These are phyloP conservation scores for Sinopyrophorus schimmeli DNA, from an alignment of 2,888 invertebrate species.

Conservation along the genomic window DNA sequence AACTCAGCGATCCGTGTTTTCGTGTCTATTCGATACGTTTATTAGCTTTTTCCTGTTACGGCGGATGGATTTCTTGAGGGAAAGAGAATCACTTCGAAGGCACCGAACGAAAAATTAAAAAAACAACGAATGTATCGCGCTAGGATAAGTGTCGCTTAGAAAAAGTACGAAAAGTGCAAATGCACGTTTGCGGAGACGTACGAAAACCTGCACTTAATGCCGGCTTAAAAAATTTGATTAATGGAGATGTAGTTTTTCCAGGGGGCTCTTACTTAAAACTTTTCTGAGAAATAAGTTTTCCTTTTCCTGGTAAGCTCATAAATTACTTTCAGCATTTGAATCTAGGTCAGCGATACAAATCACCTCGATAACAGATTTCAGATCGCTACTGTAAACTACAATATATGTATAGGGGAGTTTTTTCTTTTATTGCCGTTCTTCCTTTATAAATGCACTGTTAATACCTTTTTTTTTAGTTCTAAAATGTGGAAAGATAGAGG, in stretches of 20 bases:
- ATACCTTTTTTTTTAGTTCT: too few relatives aligned
- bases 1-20: constrained; percentile 4
- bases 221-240: neutral
- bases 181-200: neutral
- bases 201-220: too few relatives aligned
- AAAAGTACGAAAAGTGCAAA: neutral
- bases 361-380: constrained; percentile 20
- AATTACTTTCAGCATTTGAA: constrained; percentile 24
- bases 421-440: too few relatives aligned
- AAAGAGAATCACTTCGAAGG: neutral
- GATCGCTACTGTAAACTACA: constrained; percentile 15
- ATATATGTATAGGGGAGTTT: constrained; percentile 14
- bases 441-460: too few relatives aligned
- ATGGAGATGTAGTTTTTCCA: constrained; percentile 1
- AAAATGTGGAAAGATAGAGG: too few relatives aligned
- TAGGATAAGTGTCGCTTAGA: neutral
- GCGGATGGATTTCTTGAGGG: neutral
- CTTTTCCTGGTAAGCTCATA: constrained; percentile 21
- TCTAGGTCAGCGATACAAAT: constrained; percentile 30
- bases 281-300: constrained; percentile 9
- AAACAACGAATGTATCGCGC: neutral
- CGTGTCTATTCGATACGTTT: constrained; percentile 7
- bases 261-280: constrained; percentile 15
- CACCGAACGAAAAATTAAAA: neutral
- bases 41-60: neutral